Evolutionary conservation across 2,797 vertebrate species (phyloP), one percentile per base, ranked within the genome.

Genomic region (Chloroceryle inda): DNA sequence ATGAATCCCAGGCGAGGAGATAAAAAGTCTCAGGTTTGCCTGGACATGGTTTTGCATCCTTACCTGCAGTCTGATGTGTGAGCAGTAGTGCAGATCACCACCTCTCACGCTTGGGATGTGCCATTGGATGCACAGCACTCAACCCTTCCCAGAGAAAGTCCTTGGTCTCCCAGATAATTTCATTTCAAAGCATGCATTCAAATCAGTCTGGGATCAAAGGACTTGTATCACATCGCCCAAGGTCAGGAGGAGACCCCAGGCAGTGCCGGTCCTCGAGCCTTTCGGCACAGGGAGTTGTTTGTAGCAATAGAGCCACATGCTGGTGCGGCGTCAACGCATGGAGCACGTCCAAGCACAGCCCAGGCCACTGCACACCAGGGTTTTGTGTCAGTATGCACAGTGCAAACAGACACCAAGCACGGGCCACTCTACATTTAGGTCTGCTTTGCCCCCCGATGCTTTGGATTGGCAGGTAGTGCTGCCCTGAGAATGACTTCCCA

Each of bases 311-410:
- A 79, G 12, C 67, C 75, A 10, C 83, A 23, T 1, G 23, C 52
- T 73, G 77, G 8, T n/a, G 67, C 2, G 14, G 47, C 0, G 0
- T 64, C 85, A 81, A 22, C 63, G 67, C 13, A 2, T 0, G 0
- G 55, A 75, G 63, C 31, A 1, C 0, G 2, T 47, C 59, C 3
- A 3, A 84, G 61, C 10, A 0, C 67, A 79, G 77, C 77, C 76
- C 59, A 11, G 59, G 83, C 37, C 0, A 0, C 45, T 2, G 9
- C 74, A 81, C 71, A 9, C 44, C 0, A 0, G 74, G 86, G 40
- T 18, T 74, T 75, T 55, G 47, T 49, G 67, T 77, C 91, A 71
- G 24, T 3, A 20, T 6, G 55, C 6, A 4, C 58, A 88, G 45
- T 20, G 59, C 68, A 86, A 90, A 73, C 61, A 66, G 62, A 50